Percentiles rank a stretch among this genome's conserved stretches.
Evolutionary conservation across 2,888 invertebrate genomes (phyloP).

Genomic region (Plutella xylostella): DNA sequence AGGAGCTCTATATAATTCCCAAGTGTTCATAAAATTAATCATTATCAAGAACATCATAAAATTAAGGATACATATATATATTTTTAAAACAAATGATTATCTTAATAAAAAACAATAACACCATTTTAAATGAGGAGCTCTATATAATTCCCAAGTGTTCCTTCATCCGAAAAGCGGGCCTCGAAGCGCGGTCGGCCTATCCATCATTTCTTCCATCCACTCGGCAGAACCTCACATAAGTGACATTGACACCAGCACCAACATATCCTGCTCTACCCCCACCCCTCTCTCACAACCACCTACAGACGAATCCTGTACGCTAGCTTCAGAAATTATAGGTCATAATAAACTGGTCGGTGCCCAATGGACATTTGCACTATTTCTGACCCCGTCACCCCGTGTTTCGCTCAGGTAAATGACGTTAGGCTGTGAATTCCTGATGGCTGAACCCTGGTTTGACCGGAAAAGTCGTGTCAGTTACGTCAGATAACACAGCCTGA

Average conservation of each 20-base stretch:
- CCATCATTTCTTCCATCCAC: conserved; percentile 68
- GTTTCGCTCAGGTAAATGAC: conserved; percentile 55
- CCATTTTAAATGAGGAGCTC: no score
- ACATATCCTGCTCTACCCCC: conserved; percentile 29
- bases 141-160: conserved; percentile 28
- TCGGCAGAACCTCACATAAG: conserved; percentile 68
- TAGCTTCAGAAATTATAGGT: conserved; percentile 25
- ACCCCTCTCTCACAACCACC: conserved; percentile 16
- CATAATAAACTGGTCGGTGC: conserved; percentile 32
- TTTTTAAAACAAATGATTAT: no score
- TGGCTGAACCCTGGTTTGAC: conserved; percentile 18
- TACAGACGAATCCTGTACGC: conserved; percentile 15
- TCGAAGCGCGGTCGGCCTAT: conserved; percentile 40
- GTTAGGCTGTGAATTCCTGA: conserved; percentile 53
- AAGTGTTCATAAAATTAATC: no score
- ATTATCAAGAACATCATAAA: no score
- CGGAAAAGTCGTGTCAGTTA: conserved; percentile 1
- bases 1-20: conserved; percentile 36
- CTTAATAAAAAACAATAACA: no score
- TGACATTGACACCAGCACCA: conserved; percentile 65
- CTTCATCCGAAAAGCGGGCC: conserved; percentile 41
- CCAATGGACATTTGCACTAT: conserved; percentile 35
- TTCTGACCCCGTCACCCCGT: conserved; percentile 35
- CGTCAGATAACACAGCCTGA: not conserved
- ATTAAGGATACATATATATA: no score